phyloP scores from a whole-genome alignment of 2,113 vertebrate species.

The Ellobius talpinus region DNA sequence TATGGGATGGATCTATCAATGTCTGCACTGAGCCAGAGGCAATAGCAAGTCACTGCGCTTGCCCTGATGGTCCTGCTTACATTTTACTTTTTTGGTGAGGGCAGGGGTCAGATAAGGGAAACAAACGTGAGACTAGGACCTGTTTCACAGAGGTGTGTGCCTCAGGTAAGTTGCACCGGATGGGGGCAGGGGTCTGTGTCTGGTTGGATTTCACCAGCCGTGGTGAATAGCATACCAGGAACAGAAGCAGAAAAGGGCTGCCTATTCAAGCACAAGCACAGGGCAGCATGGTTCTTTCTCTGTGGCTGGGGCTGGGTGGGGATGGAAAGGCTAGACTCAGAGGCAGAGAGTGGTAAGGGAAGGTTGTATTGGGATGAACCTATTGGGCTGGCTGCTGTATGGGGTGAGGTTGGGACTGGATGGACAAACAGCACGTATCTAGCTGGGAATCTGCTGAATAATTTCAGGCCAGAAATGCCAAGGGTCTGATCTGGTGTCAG shows the following conservation, averaged over 20 bases:
- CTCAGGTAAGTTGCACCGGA: rapidly evolving
- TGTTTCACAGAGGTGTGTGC: not conserved
- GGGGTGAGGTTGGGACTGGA: not conserved
- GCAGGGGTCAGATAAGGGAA: not conserved
- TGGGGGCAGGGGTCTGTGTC: not conserved
- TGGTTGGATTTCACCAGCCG: not conserved
- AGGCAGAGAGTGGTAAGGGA: not conserved
- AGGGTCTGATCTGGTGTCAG: not conserved
- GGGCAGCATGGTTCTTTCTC: not conserved
- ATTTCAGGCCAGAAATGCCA: not conserved
- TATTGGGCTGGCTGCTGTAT: rapidly evolving
- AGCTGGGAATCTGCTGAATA: not conserved
- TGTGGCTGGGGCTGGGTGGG: not conserved
- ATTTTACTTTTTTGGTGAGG: not conserved
- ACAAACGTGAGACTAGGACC: rapidly evolving
- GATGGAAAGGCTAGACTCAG: not conserved
- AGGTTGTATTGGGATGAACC: not conserved
- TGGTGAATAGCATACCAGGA: rapidly evolving
- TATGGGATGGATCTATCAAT: rapidly evolving
- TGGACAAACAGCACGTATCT: not conserved
- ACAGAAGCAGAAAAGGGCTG: not conserved
- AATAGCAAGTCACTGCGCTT: not conserved
- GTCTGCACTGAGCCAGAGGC: not conserved
- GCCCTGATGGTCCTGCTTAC: no score
- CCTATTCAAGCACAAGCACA: not conserved